phyloP scores from a whole-genome alignment of 2,888 invertebrate genomes.

The Sinohyriopsis cumingii region DNA sequence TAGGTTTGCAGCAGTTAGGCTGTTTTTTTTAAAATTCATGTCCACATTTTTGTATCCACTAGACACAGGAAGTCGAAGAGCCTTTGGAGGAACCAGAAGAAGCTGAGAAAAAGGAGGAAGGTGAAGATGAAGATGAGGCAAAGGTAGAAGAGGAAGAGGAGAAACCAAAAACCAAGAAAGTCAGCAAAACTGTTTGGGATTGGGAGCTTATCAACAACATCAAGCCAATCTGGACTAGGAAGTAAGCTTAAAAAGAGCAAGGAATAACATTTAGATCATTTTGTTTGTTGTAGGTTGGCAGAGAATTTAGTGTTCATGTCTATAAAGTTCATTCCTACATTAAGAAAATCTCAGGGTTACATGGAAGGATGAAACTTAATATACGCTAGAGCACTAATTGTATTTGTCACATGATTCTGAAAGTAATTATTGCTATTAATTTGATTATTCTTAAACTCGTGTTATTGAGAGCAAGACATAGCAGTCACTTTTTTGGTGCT shows the following conservation, averaged over 20 bases:
- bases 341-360: too few species aligned
- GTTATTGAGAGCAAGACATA: too few species aligned
- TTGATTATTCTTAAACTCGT: too few species aligned
- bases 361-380: too few species aligned
- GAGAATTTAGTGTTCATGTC: too few species aligned
- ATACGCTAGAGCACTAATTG: too few species aligned
- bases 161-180: conserved; percentile 85
- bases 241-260: conserved; percentile 74
- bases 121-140: conserved; percentile 74
- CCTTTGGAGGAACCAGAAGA: conserved; percentile 70
- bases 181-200: conserved; percentile 97
- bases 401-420: too few species aligned
- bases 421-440: too few species aligned
- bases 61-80: conserved; percentile 84
- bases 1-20: too few species aligned
- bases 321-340: too few species aligned
- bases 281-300: not conserved
- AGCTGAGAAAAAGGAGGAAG: conserved; percentile 64
- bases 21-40: not conserved
- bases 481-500: too few species aligned
- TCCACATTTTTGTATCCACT: conserved; percentile 33
- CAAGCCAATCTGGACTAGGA: conserved; percentile 99
- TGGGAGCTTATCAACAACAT: conserved; percentile 97
- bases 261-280: not conserved
- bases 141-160: conserved; percentile 80